Evolutionary conservation across 2,888 invertebrate species (phyloP), one percentile per base, ranked within the genome.

Genomic region (Resseliella maxima): DNA sequence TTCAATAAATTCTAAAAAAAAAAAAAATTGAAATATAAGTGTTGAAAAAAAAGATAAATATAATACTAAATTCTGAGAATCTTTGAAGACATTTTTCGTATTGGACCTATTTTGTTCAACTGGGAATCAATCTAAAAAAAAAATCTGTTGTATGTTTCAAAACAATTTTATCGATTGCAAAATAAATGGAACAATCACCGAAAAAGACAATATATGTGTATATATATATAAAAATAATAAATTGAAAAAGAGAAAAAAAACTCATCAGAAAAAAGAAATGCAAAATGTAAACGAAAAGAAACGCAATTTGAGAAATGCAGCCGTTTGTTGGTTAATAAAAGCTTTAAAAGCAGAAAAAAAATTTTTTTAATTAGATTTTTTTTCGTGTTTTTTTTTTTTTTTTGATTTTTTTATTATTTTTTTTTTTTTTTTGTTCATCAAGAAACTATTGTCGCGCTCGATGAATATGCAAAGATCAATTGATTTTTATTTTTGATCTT

Each of bases 301-400:
- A 86, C 24, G 31, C 41, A 86, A 86, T 18, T 24, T 59, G 24
- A 64, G 64, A 86, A 86, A 86, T 86, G 72, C 41, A 86, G 27
- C 64, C 15, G 64, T 86, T n/a, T n/a, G n/a, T n/a, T 38, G 12
- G 64, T 86, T 64, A 41, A 59, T 54, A 85, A 83, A 85, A 85
- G 59, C 50, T 41, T 18, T 86, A 35, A 86, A 36, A 36, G 5
- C 21, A 21, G 36, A 36, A 18, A 81, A 81, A 35, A 18, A 64
- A 54, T 72, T n/a, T n/a, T n/a, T n/a, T n/a, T n/a, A n/a, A n/a
- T n/a, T n/a, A n/a, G n/a, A n/a, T n/a, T n/a, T n/a, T n/a, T n/a
- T n/a, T n/a, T n/a, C n/a, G n/a, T 50, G 46, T 50, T 50, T 8
- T 50, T 50, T 1, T 50, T 50, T 6, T 50, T 50, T 6, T 18